Evolutionary conservation across 2,113 vertebrate species (phyloP).

Genomic region (Tichodroma muraria): DNA sequence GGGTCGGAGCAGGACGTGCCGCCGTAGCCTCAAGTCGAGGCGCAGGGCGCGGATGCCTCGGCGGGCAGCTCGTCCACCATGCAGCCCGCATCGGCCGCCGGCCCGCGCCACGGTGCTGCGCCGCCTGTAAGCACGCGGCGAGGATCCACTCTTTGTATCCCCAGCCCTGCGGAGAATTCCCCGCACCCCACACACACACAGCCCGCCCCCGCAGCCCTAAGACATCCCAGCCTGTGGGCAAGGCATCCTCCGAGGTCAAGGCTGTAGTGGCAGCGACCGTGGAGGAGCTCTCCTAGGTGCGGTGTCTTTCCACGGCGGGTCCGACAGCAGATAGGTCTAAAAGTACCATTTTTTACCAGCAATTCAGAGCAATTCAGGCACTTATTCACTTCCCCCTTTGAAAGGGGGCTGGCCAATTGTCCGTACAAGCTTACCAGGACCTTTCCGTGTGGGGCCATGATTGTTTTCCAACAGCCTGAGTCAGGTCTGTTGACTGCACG

Average conservation of each 20-base stretch:
- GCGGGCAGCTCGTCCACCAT: neutral
- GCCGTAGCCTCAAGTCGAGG: neutral
- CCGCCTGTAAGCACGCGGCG: neutral
- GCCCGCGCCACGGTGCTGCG: neutral
- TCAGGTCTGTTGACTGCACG: neutral
- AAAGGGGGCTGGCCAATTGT: neutral
- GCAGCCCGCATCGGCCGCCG: neutral
- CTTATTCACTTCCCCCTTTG: neutral
- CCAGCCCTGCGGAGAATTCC: neutral
- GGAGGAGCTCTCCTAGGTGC: neutral
- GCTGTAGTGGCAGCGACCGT: accelerated
- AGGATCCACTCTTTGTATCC: neutral
- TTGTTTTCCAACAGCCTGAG: neutral
- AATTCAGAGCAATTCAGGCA: neutral
- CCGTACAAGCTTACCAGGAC: neutral
- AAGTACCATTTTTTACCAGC: neutral
- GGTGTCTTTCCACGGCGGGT: neutral
- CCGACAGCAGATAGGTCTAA: neutral
- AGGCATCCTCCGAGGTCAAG: neutral
- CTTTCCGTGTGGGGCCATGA: neutral
- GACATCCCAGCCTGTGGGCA: neutral
- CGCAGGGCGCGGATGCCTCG: neutral
- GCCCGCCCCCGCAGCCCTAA: accelerated
- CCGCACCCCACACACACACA: too few species aligned
- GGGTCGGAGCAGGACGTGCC: neutral